Conservation (phyloP, 2,797 vertebrate species). For the Halcyon badia region DNA sequence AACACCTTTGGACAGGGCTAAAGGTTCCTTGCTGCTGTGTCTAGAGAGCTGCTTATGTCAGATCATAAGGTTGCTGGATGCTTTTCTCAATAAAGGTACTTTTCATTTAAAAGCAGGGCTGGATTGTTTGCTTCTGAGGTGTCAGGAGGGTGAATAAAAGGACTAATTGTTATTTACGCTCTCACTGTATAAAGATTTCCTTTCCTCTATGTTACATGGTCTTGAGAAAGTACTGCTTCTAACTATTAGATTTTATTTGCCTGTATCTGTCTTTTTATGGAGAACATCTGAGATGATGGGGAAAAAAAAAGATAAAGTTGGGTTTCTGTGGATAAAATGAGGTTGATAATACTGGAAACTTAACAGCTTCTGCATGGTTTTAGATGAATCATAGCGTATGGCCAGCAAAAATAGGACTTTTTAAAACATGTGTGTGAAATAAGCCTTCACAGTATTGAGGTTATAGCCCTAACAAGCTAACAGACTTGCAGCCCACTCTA, state of each 20-base stretch:
- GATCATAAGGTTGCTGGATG: background rate
- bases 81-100: background rate
- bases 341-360: background rate
- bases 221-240: background rate
- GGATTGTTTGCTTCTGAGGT: background rate
- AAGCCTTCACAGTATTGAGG: background rate
- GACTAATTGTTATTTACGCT: background rate
- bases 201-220: background rate
- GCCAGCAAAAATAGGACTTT: background rate
- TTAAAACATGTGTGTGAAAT: background rate
- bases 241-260: background rate
- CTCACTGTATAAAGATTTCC: background rate
- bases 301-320: conserved; percentile 15
- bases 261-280: background rate
- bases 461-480: background rate
- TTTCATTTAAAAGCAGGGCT: background rate
- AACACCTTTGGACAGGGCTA: conserved; percentile 57
- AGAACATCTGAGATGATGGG: background rate
- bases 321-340: background rate
- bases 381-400: background rate
- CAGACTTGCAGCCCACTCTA: background rate
- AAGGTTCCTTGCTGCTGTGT: conserved; percentile 36
- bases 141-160: background rate
- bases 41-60: background rate
- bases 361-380: background rate